phyloP scores from a whole-genome alignment of 2,797 vertebrate species.

The Valencia hispanica region DNA sequence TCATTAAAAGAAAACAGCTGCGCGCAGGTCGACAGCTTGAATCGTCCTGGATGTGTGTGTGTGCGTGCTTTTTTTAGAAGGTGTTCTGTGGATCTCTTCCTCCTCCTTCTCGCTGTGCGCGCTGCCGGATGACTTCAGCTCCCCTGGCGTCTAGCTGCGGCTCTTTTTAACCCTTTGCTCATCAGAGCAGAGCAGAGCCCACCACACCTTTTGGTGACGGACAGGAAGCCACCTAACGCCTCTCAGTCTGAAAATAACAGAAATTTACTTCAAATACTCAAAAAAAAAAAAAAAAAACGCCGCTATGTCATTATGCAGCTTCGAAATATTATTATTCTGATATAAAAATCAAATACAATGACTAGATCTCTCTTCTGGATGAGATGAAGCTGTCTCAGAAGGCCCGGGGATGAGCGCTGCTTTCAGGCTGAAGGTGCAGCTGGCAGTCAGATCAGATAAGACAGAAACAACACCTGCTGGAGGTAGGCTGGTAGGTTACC shows the following conservation, averaged over 20 bases:
- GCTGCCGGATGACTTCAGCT: slow-evolving; percentile 73
- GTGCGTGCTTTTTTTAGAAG: slow-evolving; percentile 51
- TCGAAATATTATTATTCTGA: not conserved
- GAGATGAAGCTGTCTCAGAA: not conserved
- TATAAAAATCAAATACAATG: not conserved
- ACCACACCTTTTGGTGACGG: slow-evolving; percentile 2
- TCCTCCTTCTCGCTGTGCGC: slow-evolving; percentile 58
- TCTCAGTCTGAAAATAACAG: not conserved
- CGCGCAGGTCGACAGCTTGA: slow-evolving; percentile 9
- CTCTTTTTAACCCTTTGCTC: slow-evolving; percentile 79
- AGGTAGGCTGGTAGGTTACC: slow-evolving; percentile 9
- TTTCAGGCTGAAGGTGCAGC: not conserved
- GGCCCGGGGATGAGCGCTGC: not conserved
- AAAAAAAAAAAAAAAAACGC: not conserved
- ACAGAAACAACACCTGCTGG: slow-evolving; percentile 9
- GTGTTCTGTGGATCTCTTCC: slow-evolving; percentile 43
- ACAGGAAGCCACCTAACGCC: not conserved
- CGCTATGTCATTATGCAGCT: not conserved
- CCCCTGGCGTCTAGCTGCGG: slow-evolving; percentile 67
- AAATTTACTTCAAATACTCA: not conserved
- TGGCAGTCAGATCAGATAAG: not conserved
- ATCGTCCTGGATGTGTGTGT: slow-evolving; percentile 24
- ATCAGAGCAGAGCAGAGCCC: slow-evolving; percentile 21
- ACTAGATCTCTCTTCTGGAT: accelerated
- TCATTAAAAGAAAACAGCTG: not conserved